Percentiles rank a stretch among this genome's conserved stretches.
Conservation (phyloP, 2,888 invertebrate species). For the Pristionchus maxplancki region DNA sequence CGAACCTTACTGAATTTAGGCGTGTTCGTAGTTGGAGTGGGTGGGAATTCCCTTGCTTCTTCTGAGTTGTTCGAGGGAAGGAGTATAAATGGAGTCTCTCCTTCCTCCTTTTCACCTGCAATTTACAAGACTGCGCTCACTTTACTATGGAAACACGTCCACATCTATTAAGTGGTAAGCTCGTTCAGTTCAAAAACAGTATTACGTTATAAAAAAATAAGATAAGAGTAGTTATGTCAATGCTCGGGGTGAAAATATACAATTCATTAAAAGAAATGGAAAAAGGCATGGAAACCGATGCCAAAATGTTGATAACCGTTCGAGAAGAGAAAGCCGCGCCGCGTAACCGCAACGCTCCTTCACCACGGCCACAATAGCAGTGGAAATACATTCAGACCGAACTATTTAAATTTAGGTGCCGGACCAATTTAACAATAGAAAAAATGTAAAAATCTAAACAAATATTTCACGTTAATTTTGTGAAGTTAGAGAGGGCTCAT, state of each 20-base stretch:
- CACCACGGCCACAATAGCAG: slow-evolving; percentile 30
- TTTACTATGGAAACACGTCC: slow-evolving; percentile 31
- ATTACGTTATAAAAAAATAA: neutral
- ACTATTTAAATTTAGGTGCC: slow-evolving; percentile 2
- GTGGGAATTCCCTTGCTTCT: slow-evolving; percentile 9
- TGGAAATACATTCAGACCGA: slow-evolving; percentile 36
- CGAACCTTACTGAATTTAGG: neutral
- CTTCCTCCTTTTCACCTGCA: slow-evolving; percentile 35
- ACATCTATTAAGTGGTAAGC: neutral
- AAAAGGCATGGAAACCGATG: slow-evolving; percentile 18
- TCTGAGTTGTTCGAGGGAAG: neutral
- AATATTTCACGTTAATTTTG: neutral
- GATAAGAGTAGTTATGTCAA: neutral
- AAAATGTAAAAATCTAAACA: neutral
- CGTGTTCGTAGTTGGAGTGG: neutral
- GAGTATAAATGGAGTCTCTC: slow-evolving; percentile 36
- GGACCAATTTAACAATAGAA: neutral
- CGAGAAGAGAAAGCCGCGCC: slow-evolving; percentile 13
- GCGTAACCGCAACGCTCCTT: slow-evolving; percentile 41
- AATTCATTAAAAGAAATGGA: neutral
- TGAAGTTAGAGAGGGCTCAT: too few relatives aligned
- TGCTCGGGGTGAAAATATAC: neutral
- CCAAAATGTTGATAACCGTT: slow-evolving; percentile 39
- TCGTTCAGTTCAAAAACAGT: neutral
- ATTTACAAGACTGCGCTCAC: slow-evolving; percentile 26